phyloP scores from a whole-genome alignment of 2,888 invertebrate species.

The Tridacna crocea region DNA sequence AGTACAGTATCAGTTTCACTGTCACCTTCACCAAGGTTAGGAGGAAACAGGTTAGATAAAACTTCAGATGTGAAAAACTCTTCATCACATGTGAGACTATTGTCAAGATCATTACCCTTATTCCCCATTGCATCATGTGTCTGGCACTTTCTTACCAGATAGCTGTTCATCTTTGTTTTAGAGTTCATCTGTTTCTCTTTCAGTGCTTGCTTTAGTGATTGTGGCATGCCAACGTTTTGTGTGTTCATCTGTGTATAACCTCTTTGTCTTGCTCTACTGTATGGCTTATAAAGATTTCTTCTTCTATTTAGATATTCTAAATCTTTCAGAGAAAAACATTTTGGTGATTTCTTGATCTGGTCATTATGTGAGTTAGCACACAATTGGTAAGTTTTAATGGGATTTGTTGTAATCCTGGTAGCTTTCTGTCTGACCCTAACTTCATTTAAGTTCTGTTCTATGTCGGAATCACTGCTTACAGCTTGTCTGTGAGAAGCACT shows the following conservation, averaged over 20 bases:
- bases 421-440: conserved; percentile 16
- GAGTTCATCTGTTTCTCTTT: neutral
- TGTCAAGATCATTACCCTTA: conserved; percentile 5
- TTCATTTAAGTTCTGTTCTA: conserved; percentile 16
- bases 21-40: conserved; percentile 42
- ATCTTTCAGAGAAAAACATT: conserved; percentile 1
- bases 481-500: neutral
- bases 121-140: neutral
- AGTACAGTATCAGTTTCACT: conserved; percentile 35
- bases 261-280: neutral
- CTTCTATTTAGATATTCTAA: neutral
- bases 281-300: neutral
- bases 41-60: conserved; percentile 35
- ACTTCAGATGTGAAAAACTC: conserved; percentile 45
- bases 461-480: neutral
- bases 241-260: neutral
- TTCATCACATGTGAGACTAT: conserved; percentile 31
- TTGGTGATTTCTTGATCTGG: neutral
- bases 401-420: neutral
- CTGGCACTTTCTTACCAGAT: neutral
- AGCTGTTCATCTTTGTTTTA: neutral
- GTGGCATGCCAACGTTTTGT: no score
- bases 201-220: neutral
- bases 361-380: neutral
- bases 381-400: conserved; percentile 31